Evolutionary conservation across 2,113 vertebrate species (phyloP).

Genomic region (Rhea americana): DNA sequence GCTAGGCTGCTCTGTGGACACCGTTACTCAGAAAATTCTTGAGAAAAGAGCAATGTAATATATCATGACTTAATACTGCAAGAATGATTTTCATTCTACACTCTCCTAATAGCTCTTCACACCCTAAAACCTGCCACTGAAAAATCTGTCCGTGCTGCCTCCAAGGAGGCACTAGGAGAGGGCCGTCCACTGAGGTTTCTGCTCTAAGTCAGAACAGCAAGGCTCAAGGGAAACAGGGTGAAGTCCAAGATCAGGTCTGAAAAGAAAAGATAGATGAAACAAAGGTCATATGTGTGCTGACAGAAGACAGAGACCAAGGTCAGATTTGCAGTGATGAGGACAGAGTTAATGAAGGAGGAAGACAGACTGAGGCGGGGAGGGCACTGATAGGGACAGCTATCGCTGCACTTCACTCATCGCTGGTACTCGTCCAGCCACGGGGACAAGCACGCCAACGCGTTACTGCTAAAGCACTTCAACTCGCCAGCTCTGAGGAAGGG

Average conservation of each 20-base stretch:
- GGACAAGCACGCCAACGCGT: fast-evolving
- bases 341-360: background rate
- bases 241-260: background rate
- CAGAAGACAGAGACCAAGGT: background rate
- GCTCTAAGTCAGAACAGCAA: background rate
- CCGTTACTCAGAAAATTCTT: background rate
- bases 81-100: background rate
- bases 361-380: background rate
- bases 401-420: background rate
- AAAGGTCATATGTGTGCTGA: background rate
- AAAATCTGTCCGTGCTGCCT: background rate
- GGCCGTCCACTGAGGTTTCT: fast-evolving
- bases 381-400: background rate
- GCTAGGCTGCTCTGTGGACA: background rate
- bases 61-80: background rate
- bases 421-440: background rate
- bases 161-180: fast-evolving
- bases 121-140: background rate
- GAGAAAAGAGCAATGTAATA: background rate
- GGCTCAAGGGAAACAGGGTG: background rate
- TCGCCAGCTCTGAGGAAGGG: background rate
- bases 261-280: background rate
- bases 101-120: background rate
- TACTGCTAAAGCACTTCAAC: background rate
- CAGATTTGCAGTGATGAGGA: background rate